phyloP scores from a whole-genome alignment of 92 coral and sea anemone genomes.

The Porites divaricata region DNA sequence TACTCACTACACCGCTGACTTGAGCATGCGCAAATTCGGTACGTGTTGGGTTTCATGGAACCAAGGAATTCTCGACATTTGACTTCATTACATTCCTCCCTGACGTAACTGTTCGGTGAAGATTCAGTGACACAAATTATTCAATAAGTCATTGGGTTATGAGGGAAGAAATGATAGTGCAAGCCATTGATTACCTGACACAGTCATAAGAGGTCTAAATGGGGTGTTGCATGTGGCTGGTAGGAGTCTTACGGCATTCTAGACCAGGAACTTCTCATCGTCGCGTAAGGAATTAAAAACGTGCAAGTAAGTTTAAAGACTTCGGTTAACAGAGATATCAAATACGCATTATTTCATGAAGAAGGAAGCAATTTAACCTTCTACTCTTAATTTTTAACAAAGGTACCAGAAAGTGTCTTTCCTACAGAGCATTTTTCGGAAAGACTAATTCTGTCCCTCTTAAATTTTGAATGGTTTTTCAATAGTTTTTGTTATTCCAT shows the following conservation, averaged over 20 bases:
- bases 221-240: conserved; percentile 10
- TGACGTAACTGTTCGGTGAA: conserved; percentile 49
- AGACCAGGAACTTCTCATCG: conserved; percentile 1
- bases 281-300: conserved; percentile 23
- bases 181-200: neutral
- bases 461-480: conserved; percentile 62
- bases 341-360: neutral
- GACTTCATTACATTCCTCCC: conserved; percentile 15
- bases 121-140: conserved; percentile 32
- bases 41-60: conserved; percentile 14
- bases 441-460: conserved; percentile 18
- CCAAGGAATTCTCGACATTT: conserved; percentile 33
- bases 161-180: neutral
- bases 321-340: neutral
- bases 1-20: conserved; percentile 12
- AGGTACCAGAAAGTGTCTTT: neutral
- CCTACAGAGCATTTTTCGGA: neutral
- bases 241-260: conserved; percentile 3
- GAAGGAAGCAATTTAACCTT: neutral
- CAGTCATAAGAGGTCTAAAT: conserved; percentile 1
- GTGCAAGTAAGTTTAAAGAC: conserved; percentile 30
- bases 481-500: conserved; percentile 61
- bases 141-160: conserved; percentile 35
- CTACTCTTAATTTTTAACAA: neutral
- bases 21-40: conserved; percentile 8